Base-by-base conservation (phyloP, 1,140 invertebrate genomes). In the Tetranychus urticae region DNA sequence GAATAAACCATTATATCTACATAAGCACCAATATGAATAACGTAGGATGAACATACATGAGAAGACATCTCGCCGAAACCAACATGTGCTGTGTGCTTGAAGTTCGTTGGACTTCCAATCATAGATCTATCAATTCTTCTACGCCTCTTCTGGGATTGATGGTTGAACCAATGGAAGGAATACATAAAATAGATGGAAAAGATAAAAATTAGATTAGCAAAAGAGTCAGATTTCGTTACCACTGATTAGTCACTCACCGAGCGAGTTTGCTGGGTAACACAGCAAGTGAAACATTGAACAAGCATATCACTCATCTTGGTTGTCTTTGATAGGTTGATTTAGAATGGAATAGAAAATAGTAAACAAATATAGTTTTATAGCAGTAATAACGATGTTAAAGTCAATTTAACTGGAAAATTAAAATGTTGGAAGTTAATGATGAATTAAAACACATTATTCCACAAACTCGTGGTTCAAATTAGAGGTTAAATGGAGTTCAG, bases 31-130 rank as follows among this genome's bases (percentile, higher is more conserved):
- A 52, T 52, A n/a, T n/a, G 34, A 34, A 4, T 35, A 34, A 46
- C 7, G 36, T 23, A 23, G 23, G 39, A 31, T 50, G 35, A 50
- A 64, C 66, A 67, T 59, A 68, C 66, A 60, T 67, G 64, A 48
- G 61, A 55, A 67, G 84, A 82, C 56, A 85, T 77, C 70, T 91
- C 88, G 34, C 82, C 82, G n/a, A 85, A 86, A n/a, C 88, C 78
- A 68, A 87, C 83, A 70, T 89, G 86, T 59, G 81, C 86, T n/a
- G 87, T 89, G 69, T 92, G 88, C 63, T 85, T 81, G 71, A 92
- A 92, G 73, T 92, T 86, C 61, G 86, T 90, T 6, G 88, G 88
- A 60, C 80, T 80, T 58, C 88, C 84, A 68, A 92, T 92, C 87
- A 90, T 90, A 48, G 85, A 86, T 42, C 86, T 77, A 72, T 92